Evolutionary conservation across 2,888 invertebrate genomes (phyloP).

Genomic region (Noctua pronuba): DNA sequence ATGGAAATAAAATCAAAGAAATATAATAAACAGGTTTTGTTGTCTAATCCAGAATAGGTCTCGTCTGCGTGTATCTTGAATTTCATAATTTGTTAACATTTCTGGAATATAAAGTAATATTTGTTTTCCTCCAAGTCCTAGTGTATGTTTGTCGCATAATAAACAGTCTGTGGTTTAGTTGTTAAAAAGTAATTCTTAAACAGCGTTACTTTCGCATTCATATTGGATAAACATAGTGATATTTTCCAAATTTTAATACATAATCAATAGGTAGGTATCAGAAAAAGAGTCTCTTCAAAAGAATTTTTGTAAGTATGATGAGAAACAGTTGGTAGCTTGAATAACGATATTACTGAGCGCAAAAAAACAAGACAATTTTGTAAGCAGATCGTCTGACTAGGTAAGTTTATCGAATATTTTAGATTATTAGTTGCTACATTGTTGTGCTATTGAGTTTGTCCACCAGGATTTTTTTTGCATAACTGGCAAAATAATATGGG

Average conservation of each 20-base stretch:
- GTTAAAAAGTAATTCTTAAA: neutral
- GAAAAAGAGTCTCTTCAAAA: neutral
- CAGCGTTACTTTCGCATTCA: neutral
- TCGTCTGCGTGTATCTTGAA: neutral
- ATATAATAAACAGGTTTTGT: neutral
- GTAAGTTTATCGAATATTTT: slow-evolving; percentile 10
- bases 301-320: slow-evolving; percentile 10
- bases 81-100: neutral
- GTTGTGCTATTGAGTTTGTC: neutral
- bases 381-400: neutral
- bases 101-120: neutral
- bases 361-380: slow-evolving; percentile 6
- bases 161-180: neutral
- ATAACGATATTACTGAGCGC: slow-evolving; percentile 6
- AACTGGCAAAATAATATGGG: neutral
- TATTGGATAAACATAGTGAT: neutral
- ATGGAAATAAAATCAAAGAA: neutral
- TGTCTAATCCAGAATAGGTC: neutral
- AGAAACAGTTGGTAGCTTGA: slow-evolving; percentile 14
- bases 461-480: neutral
- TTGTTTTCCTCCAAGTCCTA: neutral
- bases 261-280: too few species aligned
- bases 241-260: neutral
- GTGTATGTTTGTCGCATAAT: neutral
- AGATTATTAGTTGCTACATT: neutral